Base-by-base conservation (phyloP, 1,140 invertebrate species). In the Neodiprion lecontei region DNA sequence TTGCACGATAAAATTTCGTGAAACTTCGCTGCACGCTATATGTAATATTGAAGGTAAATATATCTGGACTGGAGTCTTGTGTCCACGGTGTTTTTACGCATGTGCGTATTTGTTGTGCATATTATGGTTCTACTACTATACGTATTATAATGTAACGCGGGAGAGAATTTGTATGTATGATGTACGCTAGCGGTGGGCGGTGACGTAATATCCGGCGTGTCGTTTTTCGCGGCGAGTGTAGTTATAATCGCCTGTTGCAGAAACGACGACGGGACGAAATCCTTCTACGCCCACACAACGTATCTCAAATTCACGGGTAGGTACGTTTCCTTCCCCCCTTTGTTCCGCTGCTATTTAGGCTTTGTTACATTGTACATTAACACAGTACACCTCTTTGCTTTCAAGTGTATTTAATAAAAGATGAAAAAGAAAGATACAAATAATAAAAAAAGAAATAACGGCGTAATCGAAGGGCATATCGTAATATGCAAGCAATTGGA, bases 161-260 rank as follows among this genome's bases (percentile, higher is more conserved):
- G 1, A 40, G 28, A 40, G 28, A 40, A 40, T 40, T 9, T 17
- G 53, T 61, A 61, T 61, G 53, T 61, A 61, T 17, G 11, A 14
- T 61, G 11, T 61, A 61, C 53, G 48, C 67, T 47, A 11, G 10
- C 21, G 11, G 5, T 17, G 28, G 23, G 28, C 66, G 72, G 74
- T 83, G 81, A 83, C 80, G 81, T 83, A 81, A 83, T 76, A 83
- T 83, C 82, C 81, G 81, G 82, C 77, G 79, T 83, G 79, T 83
- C 82, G 81, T 83, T 83, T 83, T 83, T 83, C 81, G 79, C 80
- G 70, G 73, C 74, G 72, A 71, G 69, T 40, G 5, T 74, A 82
- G 77, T 81, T 80, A 81, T 75, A 72, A 81, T 75, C 74, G 68
- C 48, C 73, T 70, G 28, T 17, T 17, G 69, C n/a, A 1, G 28